Percentiles rank a stretch among this genome's conserved stretches.
Evolutionary conservation across 1,140 invertebrate genomes (phyloP).

Genomic region (Hydropsyche tenuis): DNA sequence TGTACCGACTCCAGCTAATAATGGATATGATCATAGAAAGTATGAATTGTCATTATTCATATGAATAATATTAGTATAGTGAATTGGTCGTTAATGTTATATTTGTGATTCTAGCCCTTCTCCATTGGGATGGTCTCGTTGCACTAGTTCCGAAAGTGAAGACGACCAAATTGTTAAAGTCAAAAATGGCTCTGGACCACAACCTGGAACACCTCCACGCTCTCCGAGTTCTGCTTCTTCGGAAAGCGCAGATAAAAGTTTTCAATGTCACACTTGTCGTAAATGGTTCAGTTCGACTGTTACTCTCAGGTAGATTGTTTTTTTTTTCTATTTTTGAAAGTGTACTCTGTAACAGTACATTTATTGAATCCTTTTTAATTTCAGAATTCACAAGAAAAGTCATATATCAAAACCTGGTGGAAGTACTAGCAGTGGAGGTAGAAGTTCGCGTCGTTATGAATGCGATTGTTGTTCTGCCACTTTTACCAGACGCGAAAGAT

Average conservation of each 20-base stretch:
- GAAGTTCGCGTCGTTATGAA: conserved; percentile 54
- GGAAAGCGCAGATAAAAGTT: conserved; percentile 59
- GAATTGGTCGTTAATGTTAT: conserved; percentile 13
- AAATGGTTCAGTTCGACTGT: conserved; percentile 61
- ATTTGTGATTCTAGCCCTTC: conserved; percentile 40
- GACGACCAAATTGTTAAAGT: conserved; percentile 20
- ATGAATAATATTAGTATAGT: neutral
- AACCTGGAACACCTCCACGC: conserved; percentile 51
- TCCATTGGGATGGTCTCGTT: conserved; percentile 27
- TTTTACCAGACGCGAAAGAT: conserved; percentile 58
- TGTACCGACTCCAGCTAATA: conserved; percentile 1
- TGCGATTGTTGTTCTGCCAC: conserved; percentile 60
- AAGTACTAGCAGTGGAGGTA: conserved; percentile 54
- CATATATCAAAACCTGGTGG: conserved; percentile 53
- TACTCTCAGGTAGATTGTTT: conserved; percentile 58
- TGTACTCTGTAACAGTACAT: neutral
- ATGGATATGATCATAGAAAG: conserved; percentile 30
- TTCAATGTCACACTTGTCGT: conserved; percentile 58
- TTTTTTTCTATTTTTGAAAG: neutral
- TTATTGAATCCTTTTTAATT: neutral
- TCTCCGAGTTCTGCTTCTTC: conserved; percentile 57
- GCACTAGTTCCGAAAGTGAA: conserved; percentile 30
- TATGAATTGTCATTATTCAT: neutral
- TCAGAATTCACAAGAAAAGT: conserved; percentile 57
- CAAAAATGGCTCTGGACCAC: conserved; percentile 30